Evolutionary conservation across 2,888 invertebrate genomes (phyloP).

Genomic region (Keiferia lycopersicella): DNA sequence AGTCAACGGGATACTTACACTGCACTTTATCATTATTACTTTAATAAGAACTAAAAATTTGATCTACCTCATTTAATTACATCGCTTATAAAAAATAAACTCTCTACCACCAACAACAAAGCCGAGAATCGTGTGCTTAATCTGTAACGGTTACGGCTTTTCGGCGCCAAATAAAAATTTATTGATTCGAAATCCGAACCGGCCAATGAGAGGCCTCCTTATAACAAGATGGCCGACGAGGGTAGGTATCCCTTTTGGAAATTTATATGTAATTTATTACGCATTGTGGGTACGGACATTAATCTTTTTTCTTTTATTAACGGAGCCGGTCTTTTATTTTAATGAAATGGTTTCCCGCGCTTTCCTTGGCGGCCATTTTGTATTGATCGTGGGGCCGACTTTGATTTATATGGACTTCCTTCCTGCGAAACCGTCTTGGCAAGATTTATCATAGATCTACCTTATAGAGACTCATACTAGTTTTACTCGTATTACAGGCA

Average conservation of each 20-base stretch:
- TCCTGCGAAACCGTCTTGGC: not conserved
- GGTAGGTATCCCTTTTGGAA: conserved; percentile 63
- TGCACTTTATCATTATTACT: not conserved
- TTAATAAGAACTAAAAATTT: conserved; percentile 5
- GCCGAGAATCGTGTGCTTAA: not conserved
- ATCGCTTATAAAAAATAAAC: not conserved
- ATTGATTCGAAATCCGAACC: conserved; percentile 67
- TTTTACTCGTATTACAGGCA: too few relatives aligned
- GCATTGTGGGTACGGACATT: conserved; percentile 74
- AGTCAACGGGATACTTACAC: conserved; percentile 5
- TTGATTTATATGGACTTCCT: conserved; percentile 20
- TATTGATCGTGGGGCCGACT: conserved; percentile 32
- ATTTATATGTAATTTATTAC: conserved; percentile 77
- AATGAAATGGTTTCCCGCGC: conserved; percentile 70
- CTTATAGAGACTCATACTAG: too few relatives aligned
- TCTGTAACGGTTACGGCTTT: conserved; percentile 38
- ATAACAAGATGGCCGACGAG: conserved; percentile 67
- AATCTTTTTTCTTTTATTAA: conserved; percentile 80
- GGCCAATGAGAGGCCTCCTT: conserved; percentile 61
- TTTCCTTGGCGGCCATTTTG: conserved; percentile 64
- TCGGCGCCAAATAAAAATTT: conserved; percentile 39
- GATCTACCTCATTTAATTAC: not conserved
- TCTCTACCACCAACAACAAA: not conserved
- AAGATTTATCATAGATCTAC: not conserved
- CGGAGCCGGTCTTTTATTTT: conserved; percentile 75